Conservation (phyloP, 2,888 invertebrate genomes). For the Seira musarum region DNA sequence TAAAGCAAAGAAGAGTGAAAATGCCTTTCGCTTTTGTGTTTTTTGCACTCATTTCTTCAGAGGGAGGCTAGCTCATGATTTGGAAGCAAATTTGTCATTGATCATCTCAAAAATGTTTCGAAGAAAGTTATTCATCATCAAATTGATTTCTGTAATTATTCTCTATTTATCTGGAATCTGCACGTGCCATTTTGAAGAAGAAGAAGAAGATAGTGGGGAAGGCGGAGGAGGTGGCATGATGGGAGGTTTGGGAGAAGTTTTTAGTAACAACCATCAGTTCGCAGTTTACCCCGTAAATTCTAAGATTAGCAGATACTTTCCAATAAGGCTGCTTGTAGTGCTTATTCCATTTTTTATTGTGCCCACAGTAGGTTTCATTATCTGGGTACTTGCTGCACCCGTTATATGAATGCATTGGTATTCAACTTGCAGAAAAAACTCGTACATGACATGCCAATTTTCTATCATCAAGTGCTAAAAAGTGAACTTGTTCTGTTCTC, state of each 20-base stretch:
- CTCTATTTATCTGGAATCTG: not conserved
- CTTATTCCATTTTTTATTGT: constrained; percentile 42
- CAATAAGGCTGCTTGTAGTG: constrained; percentile 39
- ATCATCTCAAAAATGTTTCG: not conserved
- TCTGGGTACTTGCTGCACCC: constrained; percentile 55
- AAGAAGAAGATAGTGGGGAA: not conserved
- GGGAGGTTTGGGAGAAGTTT: not conserved
- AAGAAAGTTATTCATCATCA: not conserved
- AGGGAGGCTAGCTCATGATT: too few species aligned
- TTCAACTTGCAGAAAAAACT: too few species aligned
- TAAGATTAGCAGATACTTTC: constrained; percentile 49
- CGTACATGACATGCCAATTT: too few species aligned
- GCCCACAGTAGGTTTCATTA: constrained; percentile 36
- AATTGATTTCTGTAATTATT: not conserved
- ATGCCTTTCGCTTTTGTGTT: not conserved
- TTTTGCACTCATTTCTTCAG: not conserved
- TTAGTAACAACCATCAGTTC: constrained; percentile 29
- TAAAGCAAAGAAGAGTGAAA: too few species aligned
- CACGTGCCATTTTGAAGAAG: not conserved
- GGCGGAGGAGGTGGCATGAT: not conserved
- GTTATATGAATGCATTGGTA: constrained; percentile 44
- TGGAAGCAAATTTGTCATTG: not conserved
- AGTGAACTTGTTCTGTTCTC: too few species aligned
- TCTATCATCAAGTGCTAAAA: too few species aligned
- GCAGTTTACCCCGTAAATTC: constrained; percentile 41